These are phyloP conservation scores for Bombus terrestris DNA, from an alignment of 1,140 invertebrate species.

Conservation along the genomic window DNA sequence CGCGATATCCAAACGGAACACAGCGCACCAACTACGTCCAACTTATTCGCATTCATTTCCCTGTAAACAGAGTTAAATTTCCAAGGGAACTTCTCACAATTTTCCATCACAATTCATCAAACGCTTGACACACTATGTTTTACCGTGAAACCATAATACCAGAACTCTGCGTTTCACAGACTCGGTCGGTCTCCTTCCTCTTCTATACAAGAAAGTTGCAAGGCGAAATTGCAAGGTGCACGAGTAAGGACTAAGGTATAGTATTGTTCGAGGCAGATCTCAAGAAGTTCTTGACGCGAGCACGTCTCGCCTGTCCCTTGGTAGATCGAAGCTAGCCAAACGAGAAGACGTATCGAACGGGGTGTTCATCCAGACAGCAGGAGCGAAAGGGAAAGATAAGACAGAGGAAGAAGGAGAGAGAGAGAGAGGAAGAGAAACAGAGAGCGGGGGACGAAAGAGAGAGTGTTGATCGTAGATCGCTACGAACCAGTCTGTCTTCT, in stretches of 20 bases:
- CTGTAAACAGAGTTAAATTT: not conserved
- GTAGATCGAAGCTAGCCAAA: slow-evolving; percentile 7
- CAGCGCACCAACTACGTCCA: too few species aligned
- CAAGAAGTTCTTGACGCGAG: slow-evolving; percentile 33
- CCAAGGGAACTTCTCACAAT: not conserved
- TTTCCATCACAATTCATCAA: not conserved
- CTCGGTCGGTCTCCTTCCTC: not conserved
- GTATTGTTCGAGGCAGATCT: slow-evolving; percentile 25
- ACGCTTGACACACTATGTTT: not conserved
- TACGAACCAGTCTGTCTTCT: slow-evolving; percentile 24
- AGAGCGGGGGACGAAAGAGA: not conserved
- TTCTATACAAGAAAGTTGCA: not conserved
- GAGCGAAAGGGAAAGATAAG: not conserved
- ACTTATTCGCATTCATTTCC: not conserved
- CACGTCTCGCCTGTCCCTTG: not conserved
- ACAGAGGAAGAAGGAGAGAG: not conserved
- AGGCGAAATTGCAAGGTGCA: slow-evolving; percentile 26
- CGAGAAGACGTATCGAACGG: slow-evolving; percentile 50
- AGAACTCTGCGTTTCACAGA: slow-evolving; percentile 1
- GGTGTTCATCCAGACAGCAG: not conserved
- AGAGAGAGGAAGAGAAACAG: not conserved
- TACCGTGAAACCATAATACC: slow-evolving; percentile 1
- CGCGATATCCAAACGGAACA: not conserved
- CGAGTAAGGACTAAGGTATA: not conserved
- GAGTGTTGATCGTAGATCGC: slow-evolving; percentile 31